These are phyloP conservation scores for Nysson spinosus DNA, from an alignment of 2,888 invertebrate genomes.

Conservation along the genomic window DNA sequence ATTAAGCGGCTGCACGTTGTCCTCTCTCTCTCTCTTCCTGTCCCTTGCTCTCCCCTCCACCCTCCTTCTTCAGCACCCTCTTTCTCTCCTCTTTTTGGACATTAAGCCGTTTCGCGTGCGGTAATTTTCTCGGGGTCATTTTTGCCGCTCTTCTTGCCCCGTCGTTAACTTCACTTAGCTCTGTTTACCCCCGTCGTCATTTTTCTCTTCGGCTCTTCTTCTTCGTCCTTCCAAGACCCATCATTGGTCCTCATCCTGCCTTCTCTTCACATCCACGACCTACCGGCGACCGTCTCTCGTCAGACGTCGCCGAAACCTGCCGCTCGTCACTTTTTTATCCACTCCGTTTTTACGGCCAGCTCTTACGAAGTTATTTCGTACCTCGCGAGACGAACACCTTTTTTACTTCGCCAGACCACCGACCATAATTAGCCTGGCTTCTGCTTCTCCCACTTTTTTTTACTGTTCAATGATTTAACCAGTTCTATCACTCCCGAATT, in stretches of 20 bases:
- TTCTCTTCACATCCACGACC: too few relatives aligned
- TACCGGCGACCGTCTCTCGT: conserved; percentile 34
- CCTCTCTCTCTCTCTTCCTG: conserved; percentile 25
- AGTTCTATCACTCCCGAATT: too few relatives aligned
- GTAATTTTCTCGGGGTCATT: conserved; percentile 63
- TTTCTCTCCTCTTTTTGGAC: conserved; percentile 57
- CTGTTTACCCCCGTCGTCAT: conserved; percentile 62
- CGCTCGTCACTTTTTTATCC: conserved; percentile 9
- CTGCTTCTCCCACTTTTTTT: background rate
- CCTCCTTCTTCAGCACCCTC: conserved; percentile 6
- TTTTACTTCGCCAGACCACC: conserved; percentile 10
- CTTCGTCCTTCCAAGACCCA: conserved; percentile 22
- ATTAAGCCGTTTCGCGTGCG: conserved; percentile 70
- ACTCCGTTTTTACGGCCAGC: conserved; percentile 12
- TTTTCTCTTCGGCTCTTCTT: conserved; percentile 31
- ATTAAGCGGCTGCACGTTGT: conserved; percentile 53
- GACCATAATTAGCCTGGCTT: conserved; percentile 26
- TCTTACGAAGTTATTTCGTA: conserved; percentile 28
- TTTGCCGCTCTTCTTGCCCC: conserved; percentile 64
- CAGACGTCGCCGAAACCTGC: conserved; percentile 37
- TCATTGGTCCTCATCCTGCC: conserved; percentile 13
- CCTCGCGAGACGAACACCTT: conserved; percentile 10
- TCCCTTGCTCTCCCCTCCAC: conserved; percentile 10
- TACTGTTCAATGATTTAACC: too few relatives aligned
- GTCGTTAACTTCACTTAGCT: conserved; percentile 70